These are phyloP conservation scores for Helicoverpa assulta DNA, from an alignment of 2,888 invertebrate species.

Conservation along the genomic window DNA sequence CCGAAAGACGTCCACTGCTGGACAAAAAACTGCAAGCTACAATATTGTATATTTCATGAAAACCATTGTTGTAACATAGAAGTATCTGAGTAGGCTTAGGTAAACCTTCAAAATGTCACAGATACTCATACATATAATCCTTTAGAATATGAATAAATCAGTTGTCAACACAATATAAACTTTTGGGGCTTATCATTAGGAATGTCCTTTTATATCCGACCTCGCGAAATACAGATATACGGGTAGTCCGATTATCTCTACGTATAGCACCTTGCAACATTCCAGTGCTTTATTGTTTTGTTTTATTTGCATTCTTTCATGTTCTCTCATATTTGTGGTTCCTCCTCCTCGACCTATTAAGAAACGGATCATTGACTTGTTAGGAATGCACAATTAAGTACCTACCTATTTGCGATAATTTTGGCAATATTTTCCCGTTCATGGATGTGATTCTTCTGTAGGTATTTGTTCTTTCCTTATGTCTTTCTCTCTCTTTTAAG, in stretches of 20 bases:
- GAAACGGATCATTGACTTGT: conserved; percentile 35
- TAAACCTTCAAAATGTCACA: too few species aligned
- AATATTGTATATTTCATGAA: too few species aligned
- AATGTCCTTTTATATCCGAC: background rate
- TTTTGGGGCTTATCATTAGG: background rate
- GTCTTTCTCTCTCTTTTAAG: too few species aligned
- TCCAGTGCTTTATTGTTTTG: conserved; percentile 14
- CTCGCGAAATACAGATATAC: background rate
- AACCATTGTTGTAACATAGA: too few species aligned
- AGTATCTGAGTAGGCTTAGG: too few species aligned
- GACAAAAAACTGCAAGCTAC: too few species aligned
- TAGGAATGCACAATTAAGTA: conserved; percentile 25
- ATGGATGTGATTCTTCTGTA: conserved; percentile 20
- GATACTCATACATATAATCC: background rate
- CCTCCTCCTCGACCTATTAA: conserved; percentile 20
- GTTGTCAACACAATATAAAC: background rate
- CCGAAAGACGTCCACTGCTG: too few species aligned
- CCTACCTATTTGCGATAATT: conserved; percentile 12
- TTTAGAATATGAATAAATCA: background rate
- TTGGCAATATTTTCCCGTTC: conserved; percentile 7
- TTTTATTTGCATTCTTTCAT: conserved; percentile 1
- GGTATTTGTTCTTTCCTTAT: conserved; percentile 6
- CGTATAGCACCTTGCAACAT: background rate
- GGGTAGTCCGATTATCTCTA: background rate
- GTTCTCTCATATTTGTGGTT: background rate